Base-by-base conservation (phyloP, 2,888 invertebrate species). In the Xanthia icteritia region DNA sequence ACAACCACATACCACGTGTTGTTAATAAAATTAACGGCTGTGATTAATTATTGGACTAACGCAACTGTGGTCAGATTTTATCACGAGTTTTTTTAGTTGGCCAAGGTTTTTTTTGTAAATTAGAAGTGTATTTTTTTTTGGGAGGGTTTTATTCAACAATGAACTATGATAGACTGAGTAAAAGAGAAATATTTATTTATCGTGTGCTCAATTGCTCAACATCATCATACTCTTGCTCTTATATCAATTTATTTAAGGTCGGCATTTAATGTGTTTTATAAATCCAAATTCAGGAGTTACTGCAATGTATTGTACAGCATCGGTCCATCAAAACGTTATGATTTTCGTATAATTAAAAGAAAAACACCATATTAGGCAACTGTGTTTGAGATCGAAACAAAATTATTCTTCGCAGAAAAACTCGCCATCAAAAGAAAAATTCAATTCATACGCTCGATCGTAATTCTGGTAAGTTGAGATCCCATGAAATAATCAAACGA, bases 401-500 rank as follows among this genome's bases (percentile, higher is more conserved):
- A 69, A 45, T 64, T 54, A 66, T 23, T 70, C n/a, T 39, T 13
- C 8, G 15, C 0, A 2, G 4, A 73, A 72, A 76, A 68, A 23
- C 13, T 81, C 61, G 70, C 71, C 65, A 68, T 68, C 69, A 73
- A 82, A 76, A 81, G 81, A 77, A 73, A 86, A 79, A 86, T 84
- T 85, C 73, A 86, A 90, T 90, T 91, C 90, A 90, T 90, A 87
- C 76, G 42, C 42, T 77, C 78, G 87, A 90, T 89, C 89, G 88
- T 92, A 91, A 92, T 90, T 89, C 90, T 80, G 73, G 84, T 83
- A 89, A 89, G 86, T 90, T 88, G 86, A 81, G 79, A 85, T 88
- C 90, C 90, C 92, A 93, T 94, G 92, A 94, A 94, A 93, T 94
- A 94, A 94, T 94, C 94, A 94, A 92, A 92, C 92, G 92, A 89